phyloP scores from a whole-genome alignment of 2,113 vertebrate genomes.

The Genyomyrus donnyi region DNA sequence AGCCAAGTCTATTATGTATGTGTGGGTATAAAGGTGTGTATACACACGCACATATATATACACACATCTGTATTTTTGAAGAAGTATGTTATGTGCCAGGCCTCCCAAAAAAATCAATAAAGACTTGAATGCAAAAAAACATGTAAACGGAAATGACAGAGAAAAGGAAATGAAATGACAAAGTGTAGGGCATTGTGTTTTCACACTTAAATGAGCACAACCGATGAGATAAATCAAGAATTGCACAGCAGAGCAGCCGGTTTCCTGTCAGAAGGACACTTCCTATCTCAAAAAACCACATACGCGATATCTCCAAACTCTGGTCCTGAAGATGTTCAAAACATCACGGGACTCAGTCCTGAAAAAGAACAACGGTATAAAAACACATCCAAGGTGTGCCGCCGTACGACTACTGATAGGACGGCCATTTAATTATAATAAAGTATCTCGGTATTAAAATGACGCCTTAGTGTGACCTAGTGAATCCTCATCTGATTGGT shows the following conservation, averaged over 20 bases:
- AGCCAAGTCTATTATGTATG: no score
- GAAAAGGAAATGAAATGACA: conserved; percentile 11
- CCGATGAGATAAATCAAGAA: conserved; percentile 11
- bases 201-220: background rate
- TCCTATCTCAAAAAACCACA: background rate
- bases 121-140: no score
- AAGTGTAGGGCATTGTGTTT: background rate
- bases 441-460: background rate
- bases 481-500: background rate
- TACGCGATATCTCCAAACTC: background rate
- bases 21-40: no score
- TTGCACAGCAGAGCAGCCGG: background rate
- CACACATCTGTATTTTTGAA: no score
- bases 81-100: no score
- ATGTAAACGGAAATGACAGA: background rate
- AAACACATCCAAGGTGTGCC: background rate
- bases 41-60: no score
- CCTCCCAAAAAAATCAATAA: no score
- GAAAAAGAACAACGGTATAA: background rate
- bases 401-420: background rate
- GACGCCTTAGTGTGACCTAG: background rate
- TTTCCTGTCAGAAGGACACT: conserved; percentile 20
- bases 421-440: background rate
- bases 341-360: background rate
- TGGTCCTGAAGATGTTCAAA: background rate